Conservation (phyloP, 2,797 vertebrate species). For the Smutsia gigantea region DNA sequence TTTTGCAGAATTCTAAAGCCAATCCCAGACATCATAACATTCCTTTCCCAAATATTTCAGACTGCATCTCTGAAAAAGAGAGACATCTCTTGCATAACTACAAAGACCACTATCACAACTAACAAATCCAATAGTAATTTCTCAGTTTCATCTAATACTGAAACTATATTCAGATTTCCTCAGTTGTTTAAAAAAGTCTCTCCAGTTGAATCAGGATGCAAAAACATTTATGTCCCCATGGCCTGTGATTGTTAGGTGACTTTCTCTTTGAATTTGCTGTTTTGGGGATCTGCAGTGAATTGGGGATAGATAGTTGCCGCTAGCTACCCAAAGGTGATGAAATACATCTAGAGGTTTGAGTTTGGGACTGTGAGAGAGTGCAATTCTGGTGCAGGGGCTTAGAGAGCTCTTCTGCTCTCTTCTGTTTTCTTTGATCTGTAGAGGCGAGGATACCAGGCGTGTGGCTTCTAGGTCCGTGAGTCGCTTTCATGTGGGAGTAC, state of each 20-base stretch:
- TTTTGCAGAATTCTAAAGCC: conserved; percentile 25
- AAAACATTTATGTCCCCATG: not conserved
- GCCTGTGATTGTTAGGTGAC: not conserved
- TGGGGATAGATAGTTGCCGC: not conserved
- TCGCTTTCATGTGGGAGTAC: not conserved
- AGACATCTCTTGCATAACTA: conserved; percentile 55
- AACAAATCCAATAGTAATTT: not conserved
- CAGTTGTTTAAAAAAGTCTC: not conserved
- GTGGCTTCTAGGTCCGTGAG: conserved; percentile 24
- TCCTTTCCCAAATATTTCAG: conserved; percentile 30
- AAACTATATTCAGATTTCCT: not conserved
- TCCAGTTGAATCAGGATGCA: not conserved
- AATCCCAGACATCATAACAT: conserved; percentile 43
- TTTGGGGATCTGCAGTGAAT: not conserved
- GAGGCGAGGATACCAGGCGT: not conserved
- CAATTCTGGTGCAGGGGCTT: not conserved
- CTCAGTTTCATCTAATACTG: not conserved
- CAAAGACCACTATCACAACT: conserved; percentile 39
- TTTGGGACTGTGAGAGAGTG: not conserved
- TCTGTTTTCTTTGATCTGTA: conserved; percentile 29
- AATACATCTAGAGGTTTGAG: not conserved
- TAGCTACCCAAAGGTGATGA: not conserved
- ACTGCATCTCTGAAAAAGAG: conserved; percentile 33
- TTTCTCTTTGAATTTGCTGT: not conserved
- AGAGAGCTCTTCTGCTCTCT: not conserved